Base-by-base conservation (phyloP, 2,113 vertebrate genomes). In the Agapornis roseicollis region DNA sequence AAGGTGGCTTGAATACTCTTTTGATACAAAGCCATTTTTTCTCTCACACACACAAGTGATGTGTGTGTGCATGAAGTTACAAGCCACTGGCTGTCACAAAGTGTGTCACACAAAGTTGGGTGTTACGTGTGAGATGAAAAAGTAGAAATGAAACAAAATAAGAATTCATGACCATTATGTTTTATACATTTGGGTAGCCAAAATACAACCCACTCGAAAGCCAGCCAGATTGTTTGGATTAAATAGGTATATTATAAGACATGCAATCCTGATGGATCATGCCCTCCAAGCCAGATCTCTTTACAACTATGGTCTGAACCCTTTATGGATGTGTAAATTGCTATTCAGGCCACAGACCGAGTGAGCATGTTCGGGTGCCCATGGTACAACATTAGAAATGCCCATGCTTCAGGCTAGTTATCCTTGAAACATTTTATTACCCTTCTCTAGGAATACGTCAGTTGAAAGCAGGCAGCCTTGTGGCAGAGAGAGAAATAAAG, bases 401-500 rank as follows among this genome's bases (percentile, higher is more conserved):
- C 39, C 80, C 53, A 27, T 82, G 49, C 78, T 86, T 70, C n/a
- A 52, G 50, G 63, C 24, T 73, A 76, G 23, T 17, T 52, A 52
- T 56, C 27, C 89, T 61, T 58, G 68, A 49, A 86, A 76, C 23
- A 41, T 13, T 58, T 35, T 58, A 58, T 35, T 35, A 24, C 22
- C 56, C 56, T 58, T 58, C 56, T 35, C 22, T 35, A 24, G 56
- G n/a, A 58, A 35, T 35, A 58, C 9, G 22, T 58, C 56, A n/a
- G 29, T 83, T 73, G 84, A 85, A 85, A 96, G 85, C 85, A 95
- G 81, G 93, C 74, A 96, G 74, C 61, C 89, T 94, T 71, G 80
- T 60, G 91, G 93, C 85, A 97, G 86, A 95, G 96, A 97, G 66
- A 97, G 97, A 97, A 97, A 98, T 97, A 97, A 94, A 97, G 97